Evolutionary conservation across 2,113 vertebrate genomes (phyloP).

Genomic region (Labrus mixtus): DNA sequence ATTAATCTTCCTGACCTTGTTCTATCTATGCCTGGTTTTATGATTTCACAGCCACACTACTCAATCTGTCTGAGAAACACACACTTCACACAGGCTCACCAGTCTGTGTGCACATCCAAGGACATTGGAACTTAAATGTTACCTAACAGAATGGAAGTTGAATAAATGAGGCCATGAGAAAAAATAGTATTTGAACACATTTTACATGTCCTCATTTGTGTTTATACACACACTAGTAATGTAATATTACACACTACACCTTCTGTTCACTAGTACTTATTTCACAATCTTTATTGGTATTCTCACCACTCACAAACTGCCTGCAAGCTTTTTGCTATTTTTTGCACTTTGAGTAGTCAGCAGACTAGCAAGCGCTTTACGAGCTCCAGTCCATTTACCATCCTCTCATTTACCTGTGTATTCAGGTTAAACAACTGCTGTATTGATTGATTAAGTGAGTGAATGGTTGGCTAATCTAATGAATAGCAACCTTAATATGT

Average conservation of each 20-base stretch:
- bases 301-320: background rate
- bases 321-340: background rate
- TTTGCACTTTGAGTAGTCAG: background rate
- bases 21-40: slow-evolving; percentile 57
- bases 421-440: background rate
- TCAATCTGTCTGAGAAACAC: slow-evolving; percentile 3
- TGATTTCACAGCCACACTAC: slow-evolving; percentile 46
- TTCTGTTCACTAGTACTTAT: background rate
- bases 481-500: background rate
- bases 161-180: background rate
- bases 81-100: slow-evolving; percentile 59
- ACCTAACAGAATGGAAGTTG: background rate
- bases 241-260: slow-evolving; percentile 2
- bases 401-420: slow-evolving; percentile 33
- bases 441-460: background rate
- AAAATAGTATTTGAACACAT: background rate
- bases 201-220: background rate
- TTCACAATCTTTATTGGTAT: background rate
- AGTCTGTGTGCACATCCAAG: slow-evolving; percentile 60
- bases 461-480: background rate
- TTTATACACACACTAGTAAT: slow-evolving; percentile 23
- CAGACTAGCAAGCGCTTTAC: too few relatives aligned
- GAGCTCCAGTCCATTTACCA: slow-evolving; percentile 32
- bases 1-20: slow-evolving; percentile 72
- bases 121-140: slow-evolving; percentile 58